A percentile compares a stretch with the other conserved stretches of the same genome.
phyloP scores from a whole-genome alignment of 2,797 vertebrate species.

The Etheostoma perlongum region DNA sequence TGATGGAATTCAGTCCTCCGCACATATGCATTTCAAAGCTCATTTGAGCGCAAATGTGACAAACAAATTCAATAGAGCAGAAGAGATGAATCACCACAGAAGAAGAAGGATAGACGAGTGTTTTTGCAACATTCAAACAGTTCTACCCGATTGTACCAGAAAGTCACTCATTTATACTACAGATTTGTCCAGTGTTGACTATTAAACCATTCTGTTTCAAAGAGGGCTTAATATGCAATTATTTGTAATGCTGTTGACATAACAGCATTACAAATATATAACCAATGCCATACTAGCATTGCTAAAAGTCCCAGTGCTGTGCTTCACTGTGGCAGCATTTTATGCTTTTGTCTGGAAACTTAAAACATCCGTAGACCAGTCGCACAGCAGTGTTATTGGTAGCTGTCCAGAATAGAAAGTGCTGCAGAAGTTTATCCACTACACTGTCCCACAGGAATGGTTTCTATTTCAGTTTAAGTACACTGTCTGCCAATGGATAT shows the following conservation, averaged over 20 bases:
- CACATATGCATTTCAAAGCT: slow-evolving; percentile 45
- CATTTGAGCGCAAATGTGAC: slow-evolving; percentile 26
- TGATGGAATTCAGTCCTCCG: slow-evolving; percentile 43
- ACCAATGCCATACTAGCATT: background rate
- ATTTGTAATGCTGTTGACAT: background rate
- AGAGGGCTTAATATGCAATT: background rate
- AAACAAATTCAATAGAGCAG: slow-evolving; percentile 39
- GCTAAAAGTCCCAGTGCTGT: background rate
- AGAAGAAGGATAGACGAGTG: background rate
- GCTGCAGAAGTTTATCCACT: slow-evolving; percentile 42
- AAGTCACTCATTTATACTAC: background rate
- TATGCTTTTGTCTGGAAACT: background rate
- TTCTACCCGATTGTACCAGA: background rate
- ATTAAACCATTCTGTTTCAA: background rate
- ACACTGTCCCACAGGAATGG: slow-evolving; percentile 52
- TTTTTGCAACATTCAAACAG: slow-evolving; percentile 8
- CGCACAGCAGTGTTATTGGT: slow-evolving; percentile 25
- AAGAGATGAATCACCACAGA: slow-evolving; percentile 29
- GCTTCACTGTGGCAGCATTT: slow-evolving; percentile 16
- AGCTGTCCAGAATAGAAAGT: slow-evolving; percentile 48
- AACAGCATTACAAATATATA: too few species aligned
- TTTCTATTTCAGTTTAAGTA: slow-evolving; percentile 66
- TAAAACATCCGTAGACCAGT: slow-evolving; percentile 33
- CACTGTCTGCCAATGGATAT: slow-evolving; percentile 59
- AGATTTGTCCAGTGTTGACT: background rate